Evolutionary conservation across 2,113 vertebrate species (phyloP).

Genomic region (Chamaetylas fuelleborni): DNA sequence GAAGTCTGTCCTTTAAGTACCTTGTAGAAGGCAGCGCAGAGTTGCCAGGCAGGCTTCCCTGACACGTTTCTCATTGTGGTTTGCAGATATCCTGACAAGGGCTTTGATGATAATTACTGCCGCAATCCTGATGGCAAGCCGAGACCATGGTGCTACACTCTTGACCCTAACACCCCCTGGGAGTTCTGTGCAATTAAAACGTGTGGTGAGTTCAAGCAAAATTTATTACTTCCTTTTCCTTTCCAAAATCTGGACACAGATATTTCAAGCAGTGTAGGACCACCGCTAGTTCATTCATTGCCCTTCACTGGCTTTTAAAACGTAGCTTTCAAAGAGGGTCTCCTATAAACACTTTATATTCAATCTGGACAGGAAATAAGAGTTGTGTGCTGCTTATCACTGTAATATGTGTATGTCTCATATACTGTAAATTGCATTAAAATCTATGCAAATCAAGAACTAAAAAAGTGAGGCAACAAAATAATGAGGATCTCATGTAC

Average conservation of each 20-base stretch:
- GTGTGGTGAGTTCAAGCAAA: conserved; percentile 86
- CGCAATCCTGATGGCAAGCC: conserved; percentile 94
- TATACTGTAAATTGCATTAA: not conserved
- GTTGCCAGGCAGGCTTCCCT: conserved; percentile 62
- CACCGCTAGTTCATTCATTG: conserved; percentile 25
- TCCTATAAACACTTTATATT: not conserved
- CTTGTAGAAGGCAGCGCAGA: not conserved
- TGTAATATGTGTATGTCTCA: not conserved
- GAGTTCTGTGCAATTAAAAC: conserved; percentile 96
- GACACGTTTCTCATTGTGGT: conserved; percentile 71
- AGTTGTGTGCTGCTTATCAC: not conserved
- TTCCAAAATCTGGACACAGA: conserved; percentile 53
- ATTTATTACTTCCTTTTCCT: conserved; percentile 82
- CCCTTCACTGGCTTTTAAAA: not conserved
- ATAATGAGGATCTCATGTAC: not conserved
- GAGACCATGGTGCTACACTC: conserved; percentile 96
- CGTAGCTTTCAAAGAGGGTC: not conserved
- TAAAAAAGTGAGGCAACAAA: not conserved
- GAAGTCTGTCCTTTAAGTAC: not conserved
- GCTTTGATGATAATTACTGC: conserved; percentile 98
- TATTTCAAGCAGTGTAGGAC: conserved; percentile 21
- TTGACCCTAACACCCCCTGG: conserved; percentile 91
- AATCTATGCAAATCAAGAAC: not conserved
- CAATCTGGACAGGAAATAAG: not conserved
- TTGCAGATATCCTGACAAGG: conserved; percentile 92